phyloP scores from a whole-genome alignment of 2,888 invertebrate species.

The Tachina lurida region DNA sequence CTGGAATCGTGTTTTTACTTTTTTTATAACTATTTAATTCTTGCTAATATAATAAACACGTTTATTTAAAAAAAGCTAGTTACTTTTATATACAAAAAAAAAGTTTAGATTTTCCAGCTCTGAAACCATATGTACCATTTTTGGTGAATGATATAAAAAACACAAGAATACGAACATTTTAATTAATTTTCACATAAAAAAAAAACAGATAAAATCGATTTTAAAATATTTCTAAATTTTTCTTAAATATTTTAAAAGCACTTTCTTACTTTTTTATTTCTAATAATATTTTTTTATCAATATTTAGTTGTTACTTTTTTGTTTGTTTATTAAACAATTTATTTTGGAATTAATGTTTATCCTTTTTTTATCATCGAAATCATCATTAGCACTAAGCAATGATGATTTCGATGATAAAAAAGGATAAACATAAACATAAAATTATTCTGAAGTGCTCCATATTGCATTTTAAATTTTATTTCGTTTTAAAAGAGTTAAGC shows the following conservation, averaged over 20 bases:
- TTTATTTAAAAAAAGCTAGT: no score
- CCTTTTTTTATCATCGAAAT: neutral
- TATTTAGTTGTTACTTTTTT: neutral
- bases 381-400: no score
- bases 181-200: neutral
- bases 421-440: no score
- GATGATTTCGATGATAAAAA: no score
- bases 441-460: slow-evolving; percentile 43
- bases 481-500: slow-evolving; percentile 52
- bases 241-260: neutral
- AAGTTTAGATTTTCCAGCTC: no score
- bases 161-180: neutral
- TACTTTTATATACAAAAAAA: no score
- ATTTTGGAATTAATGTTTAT: slow-evolving; percentile 20
- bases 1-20: no score
- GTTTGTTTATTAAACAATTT: slow-evolving; percentile 42
- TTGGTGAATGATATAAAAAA: no score
- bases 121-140: no score
- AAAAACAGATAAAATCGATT: neutral
- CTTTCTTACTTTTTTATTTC: neutral
- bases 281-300: neutral
- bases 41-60: no score
- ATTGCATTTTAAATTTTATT: slow-evolving; percentile 23
- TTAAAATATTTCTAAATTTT: neutral
- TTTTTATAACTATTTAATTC: no score